Evolutionary conservation across 2,797 vertebrate genomes (phyloP), one percentile per base, ranked within the genome.

Genomic region (Hipposideros larvatus): DNA sequence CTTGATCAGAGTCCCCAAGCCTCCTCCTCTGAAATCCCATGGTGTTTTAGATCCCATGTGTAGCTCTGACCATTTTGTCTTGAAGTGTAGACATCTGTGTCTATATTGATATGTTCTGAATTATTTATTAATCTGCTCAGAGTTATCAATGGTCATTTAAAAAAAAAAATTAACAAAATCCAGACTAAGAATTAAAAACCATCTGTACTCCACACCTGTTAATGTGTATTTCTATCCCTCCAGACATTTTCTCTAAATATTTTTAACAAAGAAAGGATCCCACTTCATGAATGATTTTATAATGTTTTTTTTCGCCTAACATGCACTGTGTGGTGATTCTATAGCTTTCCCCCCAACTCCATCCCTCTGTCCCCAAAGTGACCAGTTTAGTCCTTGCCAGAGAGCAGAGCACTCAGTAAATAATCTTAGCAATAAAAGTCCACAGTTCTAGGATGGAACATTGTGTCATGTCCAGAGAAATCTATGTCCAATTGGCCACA

Each of bases 191-290:
- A 59, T 51, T 74, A 48, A 82, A 83, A 94, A 78, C 34, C 7
- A 46, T 37, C 28, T 78, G 66, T 43, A 65, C 21, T 63, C 24
- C 34, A 77, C 0, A 43, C 46, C 8, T 80, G n/a, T 41, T 80
- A 75, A 10, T 43, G 18, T 26, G 31, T 79, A 61, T 57, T 71
- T 68, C 34, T 41, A 79, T 31, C 26, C 11, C 28, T 41, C 37
- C 37, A 46, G 75, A 53, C 9, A 77, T 78, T 37, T 73, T 74
- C 75, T 91, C 48, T 73, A 78, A 82, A 61, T 74, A 41, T 85
- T 90, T 94, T 92, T 78, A 77, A 63, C 28, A 83, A 59, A 73
- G 28, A 92, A 77, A 77, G 88, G 24, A 89, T 71, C 24, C 84
- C 18, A 65, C 19, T 46, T 79, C n/a, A 75, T 55, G 77, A 68